Evolutionary conservation across 2,113 vertebrate genomes (phyloP).

Genomic region (Girardinichthys multiradiatus): DNA sequence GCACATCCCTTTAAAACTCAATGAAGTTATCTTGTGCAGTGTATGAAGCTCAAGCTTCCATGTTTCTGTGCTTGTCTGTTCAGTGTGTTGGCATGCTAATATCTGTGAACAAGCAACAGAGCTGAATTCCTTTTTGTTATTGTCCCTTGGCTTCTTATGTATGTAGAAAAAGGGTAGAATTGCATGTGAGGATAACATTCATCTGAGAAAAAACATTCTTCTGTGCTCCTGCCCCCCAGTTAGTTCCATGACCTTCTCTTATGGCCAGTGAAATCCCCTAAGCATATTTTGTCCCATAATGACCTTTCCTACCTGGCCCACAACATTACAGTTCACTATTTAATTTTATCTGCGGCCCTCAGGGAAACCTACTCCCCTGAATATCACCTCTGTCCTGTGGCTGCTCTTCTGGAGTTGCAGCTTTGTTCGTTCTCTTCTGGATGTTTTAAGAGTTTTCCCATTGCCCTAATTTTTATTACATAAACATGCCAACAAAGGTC

Average conservation of each 20-base stretch:
- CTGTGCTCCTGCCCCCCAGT: slow-evolving; percentile 38
- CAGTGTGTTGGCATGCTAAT: not conserved
- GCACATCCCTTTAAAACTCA: not conserved
- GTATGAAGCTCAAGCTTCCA: not conserved
- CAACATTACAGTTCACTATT: slow-evolving; percentile 56
- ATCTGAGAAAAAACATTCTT: slow-evolving; percentile 49
- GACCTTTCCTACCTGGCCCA: slow-evolving; percentile 72
- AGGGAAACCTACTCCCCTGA: slow-evolving; percentile 56
- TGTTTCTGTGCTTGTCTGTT: not conserved
- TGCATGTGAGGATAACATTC: slow-evolving; percentile 31
- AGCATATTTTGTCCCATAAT: slow-evolving; percentile 67
- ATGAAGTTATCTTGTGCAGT: not conserved
- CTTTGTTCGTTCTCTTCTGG: slow-evolving; percentile 48
- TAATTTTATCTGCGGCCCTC: slow-evolving; percentile 68
- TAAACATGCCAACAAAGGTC: slow-evolving; percentile 55
- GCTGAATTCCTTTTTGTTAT: not conserved
- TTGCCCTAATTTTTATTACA: slow-evolving; percentile 44
- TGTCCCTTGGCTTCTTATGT: not conserved
- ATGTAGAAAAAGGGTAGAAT: slow-evolving; percentile 3
- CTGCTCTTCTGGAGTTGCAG: slow-evolving; percentile 33
- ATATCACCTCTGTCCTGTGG: slow-evolving; percentile 64
- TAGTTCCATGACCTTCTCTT: slow-evolving; percentile 72
- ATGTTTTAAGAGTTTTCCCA: slow-evolving; percentile 44
- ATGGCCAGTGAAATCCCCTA: slow-evolving; percentile 62
- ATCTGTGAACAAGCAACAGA: slow-evolving; percentile 26